Base-by-base conservation (phyloP, 92 coral and sea anemone genomes). In the Diadumene lineata region DNA sequence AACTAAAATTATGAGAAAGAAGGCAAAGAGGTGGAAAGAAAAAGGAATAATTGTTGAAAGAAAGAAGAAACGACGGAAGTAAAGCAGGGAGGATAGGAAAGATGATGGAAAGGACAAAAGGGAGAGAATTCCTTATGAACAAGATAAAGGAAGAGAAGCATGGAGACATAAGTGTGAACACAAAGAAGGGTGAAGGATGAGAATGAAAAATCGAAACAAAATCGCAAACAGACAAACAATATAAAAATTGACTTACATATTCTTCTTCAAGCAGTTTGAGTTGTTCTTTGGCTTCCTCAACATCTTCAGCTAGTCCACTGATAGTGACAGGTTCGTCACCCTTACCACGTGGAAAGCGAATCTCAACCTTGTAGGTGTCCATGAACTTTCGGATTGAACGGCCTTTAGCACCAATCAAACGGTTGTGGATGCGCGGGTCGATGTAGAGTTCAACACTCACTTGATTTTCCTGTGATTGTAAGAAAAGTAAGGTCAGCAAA, bases 251-350 rank as follows among this genome's bases (percentile, higher is more conserved):
- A 89, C 99, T 89, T 77, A 96, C 99, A 72, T 89, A 96, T 86
- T 92, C 99, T 50, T 96, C 99, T 68, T 96, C 99, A 28, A 96
- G 84, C 60, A 92, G 75, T 64, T 92, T 68, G 50, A 96, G 82
- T 57, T 96, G 97, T 55, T 96, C 99, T 72, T 70, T 84, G 0
- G 99, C 99, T 60, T 96, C 99, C 23, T 96, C 97, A n/a, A 96
- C 99, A 51, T 96, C 89, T 8, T 82, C 90, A 28, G 86, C 92
- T 22, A 76, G 81, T 21, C 99, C 99, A n/a, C 86, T 75, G 68
- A 96, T 90, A 68, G 75, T 87, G 29, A 96, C 99, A 68, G 92
- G 91, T 16, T 93, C 99, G 24, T 84, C 78, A 46, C 85, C 76
- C 91, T 89, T 92, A 43, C 78, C 83, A 27, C 97, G 93, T 1